phyloP scores from a whole-genome alignment of 2,113 vertebrate species.

The Cebus imitator region DNA sequence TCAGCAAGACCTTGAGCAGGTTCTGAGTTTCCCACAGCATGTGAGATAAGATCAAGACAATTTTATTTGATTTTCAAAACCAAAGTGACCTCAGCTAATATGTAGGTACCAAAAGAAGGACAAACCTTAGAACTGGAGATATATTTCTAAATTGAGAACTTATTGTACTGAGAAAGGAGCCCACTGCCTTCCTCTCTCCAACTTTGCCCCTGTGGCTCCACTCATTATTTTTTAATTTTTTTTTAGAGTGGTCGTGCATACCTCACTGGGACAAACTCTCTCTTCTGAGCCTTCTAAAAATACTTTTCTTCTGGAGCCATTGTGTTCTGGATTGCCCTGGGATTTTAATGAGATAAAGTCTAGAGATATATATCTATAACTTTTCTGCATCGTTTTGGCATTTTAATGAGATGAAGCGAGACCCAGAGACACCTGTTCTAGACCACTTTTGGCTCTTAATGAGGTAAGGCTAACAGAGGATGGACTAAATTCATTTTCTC shows the following conservation, averaged over 20 bases:
- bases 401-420: neutral
- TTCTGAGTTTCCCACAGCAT: neutral
- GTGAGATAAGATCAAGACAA: neutral
- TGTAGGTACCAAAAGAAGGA: neutral
- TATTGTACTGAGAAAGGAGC: neutral
- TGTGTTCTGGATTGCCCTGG: neutral
- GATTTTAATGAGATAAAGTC: neutral
- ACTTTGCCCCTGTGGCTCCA: no score
- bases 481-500: neutral
- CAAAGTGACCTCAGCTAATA: neutral
- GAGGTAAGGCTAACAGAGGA: neutral
- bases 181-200: neutral
- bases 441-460: neutral
- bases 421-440: neutral
- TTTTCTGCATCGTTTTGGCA: neutral
- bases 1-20: neutral
- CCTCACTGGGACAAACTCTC: neutral
- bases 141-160: neutral
- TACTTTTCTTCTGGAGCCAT: neutral
- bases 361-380: neutral
- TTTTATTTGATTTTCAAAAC: conserved; percentile 1
- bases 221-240: neutral
- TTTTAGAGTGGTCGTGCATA: neutral
- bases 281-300: conserved; percentile 16
- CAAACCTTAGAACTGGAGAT: neutral